phyloP scores from a whole-genome alignment of 2,113 vertebrate species.

The Terrapene triunguis region DNA sequence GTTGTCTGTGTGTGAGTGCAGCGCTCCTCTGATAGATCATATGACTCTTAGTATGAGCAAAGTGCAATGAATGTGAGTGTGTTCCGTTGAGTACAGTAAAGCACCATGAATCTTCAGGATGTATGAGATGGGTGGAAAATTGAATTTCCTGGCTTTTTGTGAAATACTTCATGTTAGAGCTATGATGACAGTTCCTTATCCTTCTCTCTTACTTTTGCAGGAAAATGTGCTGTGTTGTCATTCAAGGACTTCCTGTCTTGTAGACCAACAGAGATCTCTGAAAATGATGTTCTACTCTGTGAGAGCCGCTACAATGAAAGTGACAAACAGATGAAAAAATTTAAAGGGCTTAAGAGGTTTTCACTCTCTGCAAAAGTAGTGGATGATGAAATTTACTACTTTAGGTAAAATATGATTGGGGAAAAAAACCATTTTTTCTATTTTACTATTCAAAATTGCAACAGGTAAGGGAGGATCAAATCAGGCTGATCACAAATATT shows the following conservation, averaged over 20 bases:
- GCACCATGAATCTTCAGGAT: neutral
- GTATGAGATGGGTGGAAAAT: fast-evolving
- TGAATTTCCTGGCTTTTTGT: neutral
- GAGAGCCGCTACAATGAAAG: conserved; percentile 99
- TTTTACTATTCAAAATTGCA: neutral
- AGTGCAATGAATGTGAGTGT: neutral
- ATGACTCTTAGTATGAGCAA: neutral
- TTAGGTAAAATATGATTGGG: conserved; percentile 84
- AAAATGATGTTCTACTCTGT: conserved; percentile 95
- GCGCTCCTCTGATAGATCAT: neutral
- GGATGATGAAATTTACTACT: conserved; percentile 98
- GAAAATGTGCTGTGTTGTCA: conserved; percentile 94
- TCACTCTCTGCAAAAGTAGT: conserved; percentile 97
- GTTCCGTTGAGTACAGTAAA: neutral
- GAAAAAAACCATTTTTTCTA: neutral
- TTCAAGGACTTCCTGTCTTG: conserved; percentile 99
- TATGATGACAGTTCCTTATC: neutral
- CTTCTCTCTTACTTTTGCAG: conserved; percentile 79
- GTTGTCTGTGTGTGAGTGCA: neutral
- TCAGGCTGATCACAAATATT: neutral
- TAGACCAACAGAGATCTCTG: conserved; percentile 94
- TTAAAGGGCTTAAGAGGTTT: conserved; percentile 97
- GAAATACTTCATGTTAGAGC: neutral
- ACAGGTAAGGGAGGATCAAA: neutral
- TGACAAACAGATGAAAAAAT: conserved; percentile 99